Evolutionary conservation across 2,113 vertebrate species (phyloP).

Genomic region (Elephas maximus): DNA sequence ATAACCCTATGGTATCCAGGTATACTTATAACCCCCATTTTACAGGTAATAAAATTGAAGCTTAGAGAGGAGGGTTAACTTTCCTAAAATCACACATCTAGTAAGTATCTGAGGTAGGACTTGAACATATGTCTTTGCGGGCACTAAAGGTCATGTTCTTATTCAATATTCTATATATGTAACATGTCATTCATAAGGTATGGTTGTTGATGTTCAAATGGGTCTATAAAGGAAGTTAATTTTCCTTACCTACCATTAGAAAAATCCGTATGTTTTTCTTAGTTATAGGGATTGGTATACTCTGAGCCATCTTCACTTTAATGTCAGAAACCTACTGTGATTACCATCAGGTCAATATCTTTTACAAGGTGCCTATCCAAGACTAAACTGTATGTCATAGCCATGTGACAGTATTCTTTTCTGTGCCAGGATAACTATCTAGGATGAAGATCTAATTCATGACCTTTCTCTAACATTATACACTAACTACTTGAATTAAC

Average conservation of each 20-base stretch:
- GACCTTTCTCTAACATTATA: conserved; percentile 5
- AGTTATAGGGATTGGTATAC: not conserved
- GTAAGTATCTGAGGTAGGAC: not conserved
- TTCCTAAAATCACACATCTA: conserved; percentile 24
- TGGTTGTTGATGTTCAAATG: not conserved
- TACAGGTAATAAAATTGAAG: not conserved
- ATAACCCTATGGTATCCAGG: not conserved
- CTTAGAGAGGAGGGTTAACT: not conserved
- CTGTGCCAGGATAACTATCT: not conserved
- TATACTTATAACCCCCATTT: not conserved
- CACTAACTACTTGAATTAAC: conserved; percentile 32
- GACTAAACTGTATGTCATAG: not conserved
- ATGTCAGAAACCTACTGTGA: not conserved
- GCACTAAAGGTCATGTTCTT: not conserved
- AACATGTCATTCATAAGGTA: conserved; percentile 4
- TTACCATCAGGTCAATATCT: not conserved
- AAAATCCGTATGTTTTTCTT: not conserved
- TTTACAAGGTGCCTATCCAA: not conserved
- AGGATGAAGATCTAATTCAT: not conserved
- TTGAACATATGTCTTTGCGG: not conserved
- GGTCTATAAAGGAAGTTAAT: not conserved
- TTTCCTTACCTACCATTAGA: not conserved
- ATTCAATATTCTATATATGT: not conserved
- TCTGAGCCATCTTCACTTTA: not conserved
- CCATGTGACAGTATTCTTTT: not conserved